These are phyloP conservation scores for Diabrotica virgifera DNA, from an alignment of 1,140 invertebrate genomes.

Conservation along the genomic window DNA sequence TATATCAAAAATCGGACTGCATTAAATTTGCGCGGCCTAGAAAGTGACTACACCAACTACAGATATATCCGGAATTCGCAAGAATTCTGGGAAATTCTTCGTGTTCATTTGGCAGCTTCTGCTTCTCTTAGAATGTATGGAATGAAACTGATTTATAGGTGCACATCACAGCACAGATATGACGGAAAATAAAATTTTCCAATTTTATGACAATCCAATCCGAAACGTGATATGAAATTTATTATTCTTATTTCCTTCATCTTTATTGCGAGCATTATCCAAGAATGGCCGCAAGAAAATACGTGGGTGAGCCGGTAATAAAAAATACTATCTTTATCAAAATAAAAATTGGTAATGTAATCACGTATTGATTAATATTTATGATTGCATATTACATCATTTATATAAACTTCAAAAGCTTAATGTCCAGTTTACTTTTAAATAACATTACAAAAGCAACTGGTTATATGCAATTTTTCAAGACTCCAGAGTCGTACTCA, in stretches of 20 bases:
- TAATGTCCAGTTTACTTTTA: no score
- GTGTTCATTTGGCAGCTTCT: slow-evolving; percentile 8
- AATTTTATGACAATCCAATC: slow-evolving; percentile 17
- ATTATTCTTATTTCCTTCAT: slow-evolving; percentile 17
- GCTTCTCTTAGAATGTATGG: slow-evolving; percentile 8
- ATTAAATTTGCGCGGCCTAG: no score
- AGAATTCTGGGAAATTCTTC: background rate
- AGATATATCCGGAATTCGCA: background rate
- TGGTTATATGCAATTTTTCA: no score
- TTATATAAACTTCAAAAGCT: no score
- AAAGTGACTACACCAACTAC: no score
- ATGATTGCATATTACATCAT: no score
- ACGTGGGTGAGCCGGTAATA: background rate
- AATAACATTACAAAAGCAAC: no score
- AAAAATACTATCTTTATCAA: no score
- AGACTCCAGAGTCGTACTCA: no score
- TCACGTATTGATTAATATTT: no score
- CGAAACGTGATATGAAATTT: slow-evolving; percentile 15
- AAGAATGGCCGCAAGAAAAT: background rate
- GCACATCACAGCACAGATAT: slow-evolving; percentile 2
- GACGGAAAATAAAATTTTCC: slow-evolving; percentile 16
- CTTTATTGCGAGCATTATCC: slow-evolving; percentile 5
- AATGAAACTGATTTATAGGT: slow-evolving; percentile 12
- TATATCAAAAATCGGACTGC: no score
- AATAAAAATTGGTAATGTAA: no score